phyloP scores from a whole-genome alignment of 1,140 invertebrate genomes.

The Andrena cerasifolii region DNA sequence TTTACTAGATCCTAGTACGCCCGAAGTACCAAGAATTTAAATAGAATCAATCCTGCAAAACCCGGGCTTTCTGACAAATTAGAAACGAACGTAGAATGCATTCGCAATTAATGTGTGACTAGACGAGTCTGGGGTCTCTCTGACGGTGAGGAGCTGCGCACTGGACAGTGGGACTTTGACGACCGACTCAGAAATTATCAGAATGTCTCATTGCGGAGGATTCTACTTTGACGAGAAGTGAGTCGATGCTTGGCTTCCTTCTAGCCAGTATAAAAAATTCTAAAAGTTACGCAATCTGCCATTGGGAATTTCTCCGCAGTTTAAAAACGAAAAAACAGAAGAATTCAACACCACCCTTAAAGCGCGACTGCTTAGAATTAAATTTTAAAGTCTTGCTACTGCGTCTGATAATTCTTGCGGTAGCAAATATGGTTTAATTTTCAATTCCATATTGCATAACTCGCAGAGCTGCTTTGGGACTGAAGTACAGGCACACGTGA shows the following conservation, averaged over 20 bases:
- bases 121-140: constrained; percentile 90
- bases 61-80: too few relatives aligned
- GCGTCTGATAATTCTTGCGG: too few relatives aligned
- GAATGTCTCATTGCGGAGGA: constrained; percentile 96
- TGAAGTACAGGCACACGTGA: not conserved
- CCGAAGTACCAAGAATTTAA: too few relatives aligned
- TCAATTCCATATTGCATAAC: too few relatives aligned
- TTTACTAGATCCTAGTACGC: too few relatives aligned
- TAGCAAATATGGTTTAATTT: too few relatives aligned
- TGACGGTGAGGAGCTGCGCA: constrained; percentile 94
- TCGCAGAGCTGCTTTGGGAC: too few relatives aligned
- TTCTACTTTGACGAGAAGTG: constrained; percentile 94
- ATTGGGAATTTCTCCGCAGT: not conserved
- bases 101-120: too few relatives aligned
- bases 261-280: not conserved
- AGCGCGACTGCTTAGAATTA: too few relatives aligned
- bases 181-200: constrained; percentile 95
- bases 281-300: constrained; percentile 4
- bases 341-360: not conserved
- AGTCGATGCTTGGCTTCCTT: constrained; percentile 53
- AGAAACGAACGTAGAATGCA: too few relatives aligned
- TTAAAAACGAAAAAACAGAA: not conserved
- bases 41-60: too few relatives aligned
- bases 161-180: constrained; percentile 95
- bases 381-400: too few relatives aligned